Evolutionary conservation across 2,888 invertebrate species (phyloP).

Genomic region (Psococerastis gibbosa): DNA sequence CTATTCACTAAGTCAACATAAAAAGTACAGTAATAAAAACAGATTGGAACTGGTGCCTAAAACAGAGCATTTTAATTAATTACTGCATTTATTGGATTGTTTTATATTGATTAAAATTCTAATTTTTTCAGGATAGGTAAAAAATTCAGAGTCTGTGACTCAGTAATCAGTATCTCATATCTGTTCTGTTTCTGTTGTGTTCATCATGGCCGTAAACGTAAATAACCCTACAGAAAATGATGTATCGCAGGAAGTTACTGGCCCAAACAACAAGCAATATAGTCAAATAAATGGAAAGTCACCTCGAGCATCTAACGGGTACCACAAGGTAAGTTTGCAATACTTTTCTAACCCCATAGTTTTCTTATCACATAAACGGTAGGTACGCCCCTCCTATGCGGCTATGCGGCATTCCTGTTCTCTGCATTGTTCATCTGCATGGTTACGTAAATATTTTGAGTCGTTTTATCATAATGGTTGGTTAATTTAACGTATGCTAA

Average conservation of each 20-base stretch:
- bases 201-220: not conserved
- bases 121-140: no score
- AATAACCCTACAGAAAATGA: not conserved
- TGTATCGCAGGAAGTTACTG: not conserved
- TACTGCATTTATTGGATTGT: no score
- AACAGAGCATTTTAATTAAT: no score
- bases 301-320: not conserved
- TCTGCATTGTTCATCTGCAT: no score
- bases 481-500: no score
- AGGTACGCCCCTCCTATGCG: not conserved
- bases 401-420: no score
- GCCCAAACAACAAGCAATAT: not conserved
- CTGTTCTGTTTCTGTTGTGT: not conserved
- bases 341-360: not conserved
- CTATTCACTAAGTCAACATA: no score
- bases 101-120: no score
- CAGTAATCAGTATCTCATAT: not conserved
- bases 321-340: not conserved
- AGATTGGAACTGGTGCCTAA: no score
- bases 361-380: slow-evolving; percentile 6
- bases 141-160: not conserved
- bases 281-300: not conserved
- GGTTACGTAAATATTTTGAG: no score
- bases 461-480: no score
- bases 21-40: no score